Percentiles rank a stretch among this genome's conserved stretches.
Evolutionary conservation across 2,113 vertebrate species (phyloP).

Genomic region (Oenanthe oenanthe): DNA sequence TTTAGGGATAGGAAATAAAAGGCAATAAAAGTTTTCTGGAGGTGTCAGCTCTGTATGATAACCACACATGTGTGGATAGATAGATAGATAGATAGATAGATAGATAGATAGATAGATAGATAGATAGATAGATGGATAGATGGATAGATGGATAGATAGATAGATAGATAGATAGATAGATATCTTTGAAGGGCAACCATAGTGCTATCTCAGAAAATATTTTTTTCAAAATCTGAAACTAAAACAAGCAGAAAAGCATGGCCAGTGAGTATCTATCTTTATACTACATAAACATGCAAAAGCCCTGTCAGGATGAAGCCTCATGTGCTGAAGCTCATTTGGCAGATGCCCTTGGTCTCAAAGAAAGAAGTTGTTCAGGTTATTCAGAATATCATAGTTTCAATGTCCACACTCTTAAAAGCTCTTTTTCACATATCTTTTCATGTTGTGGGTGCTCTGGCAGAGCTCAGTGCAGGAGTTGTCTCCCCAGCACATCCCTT

Average conservation of each 20-base stretch:
- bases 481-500: background rate
- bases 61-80: background rate
- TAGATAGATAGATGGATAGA: too few relatives aligned
- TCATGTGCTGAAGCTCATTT: background rate
- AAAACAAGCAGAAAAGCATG: background rate
- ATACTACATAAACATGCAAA: background rate
- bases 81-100: too few relatives aligned
- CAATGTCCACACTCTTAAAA: background rate
- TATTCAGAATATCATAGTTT: background rate
- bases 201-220: background rate
- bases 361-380: background rate
- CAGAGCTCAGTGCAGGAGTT: background rate
- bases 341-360: background rate
- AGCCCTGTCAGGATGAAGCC: background rate
- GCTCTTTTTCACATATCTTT: background rate
- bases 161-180: too few relatives aligned
- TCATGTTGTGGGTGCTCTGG: background rate
- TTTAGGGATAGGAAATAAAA: background rate
- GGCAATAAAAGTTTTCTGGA: background rate
- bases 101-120: too few relatives aligned
- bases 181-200: background rate
- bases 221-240: background rate
- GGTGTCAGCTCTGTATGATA: background rate
- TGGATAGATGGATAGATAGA: too few relatives aligned
- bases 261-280: background rate